A percentile compares a stretch with the other conserved stretches of the same genome.
phyloP scores from a whole-genome alignment of 1,140 invertebrate species.

The Drosophila serrata region DNA sequence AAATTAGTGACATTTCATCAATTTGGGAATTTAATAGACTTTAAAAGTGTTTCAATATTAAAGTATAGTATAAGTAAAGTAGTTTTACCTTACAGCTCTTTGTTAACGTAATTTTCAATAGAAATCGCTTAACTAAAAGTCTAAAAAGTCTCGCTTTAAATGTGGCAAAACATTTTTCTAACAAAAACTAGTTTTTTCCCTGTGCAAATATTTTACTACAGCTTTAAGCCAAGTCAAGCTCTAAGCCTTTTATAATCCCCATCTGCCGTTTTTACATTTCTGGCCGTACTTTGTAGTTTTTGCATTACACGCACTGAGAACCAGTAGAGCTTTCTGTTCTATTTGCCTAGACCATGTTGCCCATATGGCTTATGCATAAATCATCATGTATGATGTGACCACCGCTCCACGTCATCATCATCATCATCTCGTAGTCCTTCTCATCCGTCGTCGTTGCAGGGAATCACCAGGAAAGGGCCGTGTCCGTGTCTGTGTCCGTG shows the following conservation, averaged over 20 bases:
- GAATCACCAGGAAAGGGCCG: slow-evolving; percentile 41
- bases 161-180: background rate
- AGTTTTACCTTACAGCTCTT: background rate
- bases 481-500: slow-evolving; percentile 39
- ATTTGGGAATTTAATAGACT: background rate
- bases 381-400: slow-evolving; percentile 61
- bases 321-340: slow-evolving; percentile 23
- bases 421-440: slow-evolving; percentile 20
- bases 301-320: slow-evolving; percentile 22
- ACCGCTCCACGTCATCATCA: slow-evolving; percentile 48
- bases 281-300: slow-evolving; percentile 28
- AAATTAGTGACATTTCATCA: background rate
- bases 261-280: slow-evolving; percentile 5
- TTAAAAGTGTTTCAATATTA: background rate
- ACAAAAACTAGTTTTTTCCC: background rate
- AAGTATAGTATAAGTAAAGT: too few relatives aligned
- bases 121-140: background rate
- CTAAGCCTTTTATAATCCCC: slow-evolving; percentile 45
- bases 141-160: background rate
- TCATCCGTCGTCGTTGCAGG: slow-evolving; percentile 9
- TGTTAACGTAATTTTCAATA: background rate
- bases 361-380: slow-evolving; percentile 75
- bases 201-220: slow-evolving; percentile 8
- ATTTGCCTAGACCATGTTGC: slow-evolving; percentile 44
- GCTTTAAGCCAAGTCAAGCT: slow-evolving; percentile 30